Percentiles rank a stretch among this genome's conserved stretches.
phyloP scores from a whole-genome alignment of 2,888 invertebrate genomes.

The Acrobasis suavella region DNA sequence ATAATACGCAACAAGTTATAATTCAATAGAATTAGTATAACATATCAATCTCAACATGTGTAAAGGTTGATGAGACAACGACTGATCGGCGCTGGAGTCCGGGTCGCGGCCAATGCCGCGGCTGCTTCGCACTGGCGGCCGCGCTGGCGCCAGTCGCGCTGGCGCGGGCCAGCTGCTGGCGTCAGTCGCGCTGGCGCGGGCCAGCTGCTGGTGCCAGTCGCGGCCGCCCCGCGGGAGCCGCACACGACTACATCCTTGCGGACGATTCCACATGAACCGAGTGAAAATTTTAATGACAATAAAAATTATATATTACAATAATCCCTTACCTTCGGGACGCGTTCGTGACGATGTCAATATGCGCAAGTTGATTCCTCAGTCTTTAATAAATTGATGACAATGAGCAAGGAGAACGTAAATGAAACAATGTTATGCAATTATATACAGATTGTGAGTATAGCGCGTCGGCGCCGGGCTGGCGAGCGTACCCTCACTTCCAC shows the following conservation, averaged over 20 bases:
- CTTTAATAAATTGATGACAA: conserved; percentile 82
- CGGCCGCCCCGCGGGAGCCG: conserved; percentile 49
- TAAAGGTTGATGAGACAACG: conserved; percentile 77
- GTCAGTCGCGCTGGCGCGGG: conserved; percentile 31
- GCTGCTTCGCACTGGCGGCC: conserved; percentile 32
- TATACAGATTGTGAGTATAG: conserved; percentile 67
- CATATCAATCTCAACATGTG: conserved; percentile 82
- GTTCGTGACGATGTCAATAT: conserved; percentile 79
- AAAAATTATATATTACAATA: conserved; percentile 68
- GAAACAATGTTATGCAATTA: conserved; percentile 78
- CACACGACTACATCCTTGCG: conserved; percentile 45
- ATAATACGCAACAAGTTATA: conserved; percentile 80
- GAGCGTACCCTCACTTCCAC: conserved; percentile 8
- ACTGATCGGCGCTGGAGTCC: conserved; percentile 51
- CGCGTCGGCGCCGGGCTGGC: conserved; percentile 33
- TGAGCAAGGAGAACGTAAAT: conserved; percentile 80
- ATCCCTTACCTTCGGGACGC: conserved; percentile 69
- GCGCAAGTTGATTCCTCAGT: conserved; percentile 82
- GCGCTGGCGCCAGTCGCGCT: conserved; percentile 24
- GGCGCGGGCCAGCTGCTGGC: conserved; percentile 41
- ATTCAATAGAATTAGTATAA: conserved; percentile 82
- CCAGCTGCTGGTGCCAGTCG: conserved; percentile 35
- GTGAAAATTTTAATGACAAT: conserved; percentile 61
- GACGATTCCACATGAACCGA: conserved; percentile 56
- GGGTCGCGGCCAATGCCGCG: conserved; percentile 21